phyloP scores from a whole-genome alignment of 2,113 vertebrate species.

The Mesoclemmys tuberculata region DNA sequence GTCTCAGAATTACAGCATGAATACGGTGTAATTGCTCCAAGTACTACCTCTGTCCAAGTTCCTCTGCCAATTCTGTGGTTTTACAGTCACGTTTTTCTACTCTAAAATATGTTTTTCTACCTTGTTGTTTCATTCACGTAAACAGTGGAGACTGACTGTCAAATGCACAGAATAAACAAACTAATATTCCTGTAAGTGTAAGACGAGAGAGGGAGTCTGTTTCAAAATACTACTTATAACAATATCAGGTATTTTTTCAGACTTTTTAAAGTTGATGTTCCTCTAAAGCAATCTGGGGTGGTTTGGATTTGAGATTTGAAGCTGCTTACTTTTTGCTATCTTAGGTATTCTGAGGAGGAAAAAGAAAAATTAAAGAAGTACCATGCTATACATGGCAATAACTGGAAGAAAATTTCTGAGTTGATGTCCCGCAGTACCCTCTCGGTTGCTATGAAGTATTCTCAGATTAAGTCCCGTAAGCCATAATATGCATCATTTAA shows the following conservation, averaged over 20 bases:
- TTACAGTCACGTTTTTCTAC: neutral
- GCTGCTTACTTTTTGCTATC: neutral
- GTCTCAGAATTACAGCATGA: neutral
- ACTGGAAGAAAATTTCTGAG: conserved; percentile 78
- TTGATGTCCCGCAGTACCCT: conserved; percentile 77
- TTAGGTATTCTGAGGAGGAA: conserved; percentile 75
- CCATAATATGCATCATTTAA: neutral
- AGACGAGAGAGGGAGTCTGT: neutral
- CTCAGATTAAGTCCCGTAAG: conserved; percentile 75
- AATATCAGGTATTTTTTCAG: neutral
- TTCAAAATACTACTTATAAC: neutral
- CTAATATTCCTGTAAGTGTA: neutral
- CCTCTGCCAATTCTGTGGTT: neutral
- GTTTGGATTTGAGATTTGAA: neutral
- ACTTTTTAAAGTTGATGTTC: neutral
- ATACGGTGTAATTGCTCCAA: neutral
- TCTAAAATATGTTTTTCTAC: neutral
- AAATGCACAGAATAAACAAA: neutral
- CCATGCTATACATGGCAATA: conserved; percentile 73
- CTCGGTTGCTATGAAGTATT: conserved; percentile 77
- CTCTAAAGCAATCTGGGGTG: neutral
- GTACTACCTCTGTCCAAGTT: neutral
- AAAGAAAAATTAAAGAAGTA: conserved; percentile 70
- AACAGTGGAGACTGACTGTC: neutral
- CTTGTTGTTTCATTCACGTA: neutral